These are phyloP conservation scores for Tribolium madens DNA, from an alignment of 1,140 invertebrate genomes.

Conservation along the genomic window DNA sequence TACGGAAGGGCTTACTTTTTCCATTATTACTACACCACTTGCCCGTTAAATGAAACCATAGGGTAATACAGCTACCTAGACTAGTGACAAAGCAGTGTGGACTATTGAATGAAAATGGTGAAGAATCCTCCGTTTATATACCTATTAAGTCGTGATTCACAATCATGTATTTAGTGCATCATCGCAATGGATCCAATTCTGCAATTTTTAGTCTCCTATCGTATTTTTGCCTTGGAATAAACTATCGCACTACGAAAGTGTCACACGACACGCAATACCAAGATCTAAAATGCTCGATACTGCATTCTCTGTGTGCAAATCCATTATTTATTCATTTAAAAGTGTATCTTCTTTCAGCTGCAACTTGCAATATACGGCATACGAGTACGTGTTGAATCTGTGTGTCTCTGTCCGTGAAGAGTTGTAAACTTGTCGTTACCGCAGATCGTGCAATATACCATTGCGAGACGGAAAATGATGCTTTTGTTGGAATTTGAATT, in stretches of 20 bases:
- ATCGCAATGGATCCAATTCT: slow-evolving; percentile 65
- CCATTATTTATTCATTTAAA: slow-evolving; percentile 53
- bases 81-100: slow-evolving; percentile 48
- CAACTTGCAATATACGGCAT: slow-evolving; percentile 44
- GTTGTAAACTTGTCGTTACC: slow-evolving; percentile 43
- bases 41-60: not conserved
- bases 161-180: slow-evolving; percentile 70
- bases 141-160: slow-evolving; percentile 67
- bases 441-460: slow-evolving; percentile 32
- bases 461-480: slow-evolving; percentile 46
- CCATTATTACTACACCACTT: slow-evolving; percentile 12
- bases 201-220: slow-evolving; percentile 57
- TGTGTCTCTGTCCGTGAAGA: slow-evolving; percentile 26
- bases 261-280: slow-evolving; percentile 9
- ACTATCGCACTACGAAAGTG: slow-evolving; percentile 39
- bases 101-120: slow-evolving; percentile 68
- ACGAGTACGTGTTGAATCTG: slow-evolving; percentile 36
- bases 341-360: slow-evolving; percentile 48
- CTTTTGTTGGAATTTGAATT: slow-evolving; percentile 36
- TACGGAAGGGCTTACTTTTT: slow-evolving; percentile 8
- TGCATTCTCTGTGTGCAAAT: slow-evolving; percentile 51
- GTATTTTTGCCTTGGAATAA: slow-evolving; percentile 51
- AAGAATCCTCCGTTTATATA: slow-evolving; percentile 69
- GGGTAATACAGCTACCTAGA: not conserved
- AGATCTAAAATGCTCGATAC: slow-evolving; percentile 46